These are phyloP conservation scores for Isotomurus palustris DNA, from an alignment of 2,888 invertebrate genomes.

Conservation along the genomic window DNA sequence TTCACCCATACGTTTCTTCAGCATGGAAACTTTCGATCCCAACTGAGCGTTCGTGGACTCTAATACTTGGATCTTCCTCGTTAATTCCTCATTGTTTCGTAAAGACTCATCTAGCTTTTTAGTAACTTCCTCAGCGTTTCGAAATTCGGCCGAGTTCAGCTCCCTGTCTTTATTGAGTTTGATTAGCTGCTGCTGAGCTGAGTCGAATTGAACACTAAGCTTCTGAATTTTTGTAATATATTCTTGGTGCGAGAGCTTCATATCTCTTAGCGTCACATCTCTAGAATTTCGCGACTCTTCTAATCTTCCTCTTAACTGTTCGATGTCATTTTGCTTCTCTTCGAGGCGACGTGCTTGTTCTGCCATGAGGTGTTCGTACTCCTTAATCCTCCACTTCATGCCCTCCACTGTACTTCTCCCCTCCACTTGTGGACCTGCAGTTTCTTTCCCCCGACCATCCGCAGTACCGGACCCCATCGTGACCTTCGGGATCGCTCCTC, in stretches of 20 bases:
- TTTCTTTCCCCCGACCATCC: neutral
- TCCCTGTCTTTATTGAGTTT: too few relatives aligned
- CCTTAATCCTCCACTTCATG: neutral
- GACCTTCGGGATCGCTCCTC: neutral
- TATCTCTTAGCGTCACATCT: constrained; percentile 13
- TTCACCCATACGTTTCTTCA: too few relatives aligned
- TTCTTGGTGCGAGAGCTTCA: neutral
- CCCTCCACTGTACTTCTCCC: too few relatives aligned
- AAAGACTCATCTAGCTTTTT: neutral
- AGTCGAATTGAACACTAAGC: too few relatives aligned
- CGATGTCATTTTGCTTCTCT: constrained; percentile 2
- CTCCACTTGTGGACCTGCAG: neutral
- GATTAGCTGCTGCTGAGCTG: too few relatives aligned
- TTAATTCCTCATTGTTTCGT: too few relatives aligned
- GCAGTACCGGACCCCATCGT: neutral
- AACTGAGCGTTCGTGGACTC: too few relatives aligned
- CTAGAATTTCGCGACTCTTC: constrained; percentile 18
- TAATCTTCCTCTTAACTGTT: constrained; percentile 13
- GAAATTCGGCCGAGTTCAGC: neutral
- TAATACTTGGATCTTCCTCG: too few relatives aligned
- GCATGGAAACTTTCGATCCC: too few relatives aligned
- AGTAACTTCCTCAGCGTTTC: neutral
- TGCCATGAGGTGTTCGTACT: neutral
- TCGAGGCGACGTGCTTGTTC: constrained; percentile 1
- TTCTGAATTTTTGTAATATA: too few relatives aligned